phyloP scores from a whole-genome alignment of 1,140 invertebrate genomes.

The Zelostemma sp. region DNA sequence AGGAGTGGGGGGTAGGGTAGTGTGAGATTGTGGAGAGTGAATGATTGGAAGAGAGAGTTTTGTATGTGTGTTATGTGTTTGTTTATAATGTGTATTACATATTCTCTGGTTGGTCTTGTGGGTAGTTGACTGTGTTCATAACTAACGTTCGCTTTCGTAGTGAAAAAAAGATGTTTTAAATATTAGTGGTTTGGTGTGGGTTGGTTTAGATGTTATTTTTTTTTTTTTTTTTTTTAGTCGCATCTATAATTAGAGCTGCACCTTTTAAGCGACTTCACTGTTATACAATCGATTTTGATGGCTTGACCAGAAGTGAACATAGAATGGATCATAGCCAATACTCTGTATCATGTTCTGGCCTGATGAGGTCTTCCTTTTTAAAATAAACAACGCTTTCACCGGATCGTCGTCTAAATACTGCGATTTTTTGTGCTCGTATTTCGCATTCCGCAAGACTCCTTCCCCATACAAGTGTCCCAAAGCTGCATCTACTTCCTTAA shows the following conservation, averaged over 20 bases:
- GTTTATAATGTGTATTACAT: no score
- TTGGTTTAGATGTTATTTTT: no score
- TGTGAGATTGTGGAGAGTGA: no score
- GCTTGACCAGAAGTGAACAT: conserved; percentile 13
- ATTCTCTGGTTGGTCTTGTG: no score
- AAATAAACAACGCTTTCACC: neutral
- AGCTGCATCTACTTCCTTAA: neutral
- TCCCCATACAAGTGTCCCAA: conserved; percentile 3
- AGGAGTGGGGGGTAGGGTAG: no score
- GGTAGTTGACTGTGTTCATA: no score
- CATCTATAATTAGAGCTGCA: conserved; percentile 7
- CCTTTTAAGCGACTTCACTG: neutral
- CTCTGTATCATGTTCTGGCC: neutral
- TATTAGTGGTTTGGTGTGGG: no score
- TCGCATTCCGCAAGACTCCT: neutral
- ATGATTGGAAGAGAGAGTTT: no score
- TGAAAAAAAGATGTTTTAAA: no score
- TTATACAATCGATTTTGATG: conserved; percentile 11
- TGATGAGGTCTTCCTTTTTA: neutral
- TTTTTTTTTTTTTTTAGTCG: conserved; percentile 2
- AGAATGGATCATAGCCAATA: conserved; percentile 16
- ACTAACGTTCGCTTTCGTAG: no score
- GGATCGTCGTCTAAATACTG: conserved; percentile 11
- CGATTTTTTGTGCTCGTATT: neutral
- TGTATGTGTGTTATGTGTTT: no score